Evolutionary conservation across 1,140 invertebrate species (phyloP), one percentile per base, ranked within the genome.

Genomic region (Zaprionus capensis): DNA sequence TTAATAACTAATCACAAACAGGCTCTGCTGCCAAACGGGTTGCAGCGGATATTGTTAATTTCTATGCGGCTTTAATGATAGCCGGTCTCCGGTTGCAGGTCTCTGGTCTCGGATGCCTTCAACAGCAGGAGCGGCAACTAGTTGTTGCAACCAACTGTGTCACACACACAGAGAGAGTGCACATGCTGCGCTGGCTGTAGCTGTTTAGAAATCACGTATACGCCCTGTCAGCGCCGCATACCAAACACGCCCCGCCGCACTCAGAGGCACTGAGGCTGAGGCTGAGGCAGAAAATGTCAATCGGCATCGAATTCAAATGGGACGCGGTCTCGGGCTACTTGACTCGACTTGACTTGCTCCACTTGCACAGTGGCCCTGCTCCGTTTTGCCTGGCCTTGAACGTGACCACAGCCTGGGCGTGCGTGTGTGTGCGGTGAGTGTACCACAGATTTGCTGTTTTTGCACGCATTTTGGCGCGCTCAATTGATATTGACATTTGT

Each of bases 401-500:
- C 67, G 20, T 71, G 44, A 20, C 67, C 57, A 66, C 59, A 46
- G 70, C 5, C 71, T 53, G 41, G 26, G 41, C 2, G 5, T 17
- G 41, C 3, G n/a, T 17, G 6, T 44, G 41, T 15, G 41, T 34
- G 31, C 31, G 31, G 31, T 34, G 31, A 34, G 31, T 34, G 31
- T 36, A 12, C 56, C 31, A 71, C 15, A 46, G 41, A 46, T 46
- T 46, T 46, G 38, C 38, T 41, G 38, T 41, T 34, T 24, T 36
- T 44, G 20, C 63, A 61, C 55, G 57, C 58, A 62, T 74, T 71
- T 71, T 71, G 61, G 73, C 55, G 55, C 56, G 51, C 55, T 67
- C 68, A 73, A 69, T 78, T 76, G 68, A 76, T 74, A 87, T 87
- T 87, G 76, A 87, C 65, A 66, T 69, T 86, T 59, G 56, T 66